These are phyloP conservation scores for Numenius arquata DNA, from an alignment of 2,113 vertebrate species.

Conservation along the genomic window DNA sequence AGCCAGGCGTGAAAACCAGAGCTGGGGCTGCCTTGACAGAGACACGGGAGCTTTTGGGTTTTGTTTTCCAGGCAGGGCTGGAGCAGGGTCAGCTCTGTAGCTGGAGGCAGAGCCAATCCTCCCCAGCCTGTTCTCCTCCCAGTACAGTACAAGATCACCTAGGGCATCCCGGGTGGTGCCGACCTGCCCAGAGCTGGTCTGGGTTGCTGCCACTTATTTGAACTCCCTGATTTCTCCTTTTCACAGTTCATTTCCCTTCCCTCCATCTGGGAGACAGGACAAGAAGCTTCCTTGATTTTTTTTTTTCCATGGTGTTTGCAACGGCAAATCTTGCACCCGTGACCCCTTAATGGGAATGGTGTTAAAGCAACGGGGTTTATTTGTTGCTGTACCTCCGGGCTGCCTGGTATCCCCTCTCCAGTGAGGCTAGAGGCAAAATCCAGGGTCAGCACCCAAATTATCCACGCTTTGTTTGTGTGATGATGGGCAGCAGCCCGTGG, in stretches of 20 bases:
- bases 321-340: not conserved
- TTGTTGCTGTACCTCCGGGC: not conserved
- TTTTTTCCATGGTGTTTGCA: not conserved
- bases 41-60: not conserved
- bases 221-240: not conserved
- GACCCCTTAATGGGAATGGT: fast-evolving
- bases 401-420: not conserved
- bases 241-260: not conserved
- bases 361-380: not conserved
- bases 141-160: not conserved
- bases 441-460: not conserved
- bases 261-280: not conserved
- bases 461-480: not conserved
- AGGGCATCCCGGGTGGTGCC: not conserved
- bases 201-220: not conserved
- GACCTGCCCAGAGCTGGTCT: not conserved
- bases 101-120: not conserved
- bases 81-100: not conserved
- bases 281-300: not conserved
- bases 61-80: not conserved
- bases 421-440: not conserved
- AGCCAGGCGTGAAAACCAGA: slow-evolving; percentile 10
- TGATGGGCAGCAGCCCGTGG: not conserved
- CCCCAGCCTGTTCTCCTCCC: not conserved
- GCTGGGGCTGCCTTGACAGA: not conserved